These are phyloP conservation scores for Pristionchus exspectatus DNA, from an alignment of 2,888 invertebrate genomes.

Conservation along the genomic window DNA sequence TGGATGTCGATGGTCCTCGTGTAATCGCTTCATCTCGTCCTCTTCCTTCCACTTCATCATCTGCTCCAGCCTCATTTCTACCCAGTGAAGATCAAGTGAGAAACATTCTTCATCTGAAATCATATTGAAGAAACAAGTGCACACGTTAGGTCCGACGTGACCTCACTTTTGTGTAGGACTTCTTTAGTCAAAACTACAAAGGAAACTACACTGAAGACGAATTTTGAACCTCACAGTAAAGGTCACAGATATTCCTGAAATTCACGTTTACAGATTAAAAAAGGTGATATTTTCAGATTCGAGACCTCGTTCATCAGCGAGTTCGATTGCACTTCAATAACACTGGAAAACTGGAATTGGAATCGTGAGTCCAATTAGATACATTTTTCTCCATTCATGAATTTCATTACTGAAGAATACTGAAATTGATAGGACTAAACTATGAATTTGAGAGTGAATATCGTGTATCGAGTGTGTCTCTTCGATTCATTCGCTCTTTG, in stretches of 20 bases:
- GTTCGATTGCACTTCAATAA: constrained; percentile 55
- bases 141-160: neutral
- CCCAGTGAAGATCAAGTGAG: constrained; percentile 41
- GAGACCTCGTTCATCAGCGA: constrained; percentile 44
- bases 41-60: constrained; percentile 44
- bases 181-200: neutral
- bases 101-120: neutral
- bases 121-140: neutral
- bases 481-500: constrained; percentile 36
- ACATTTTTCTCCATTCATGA: too few relatives aligned
- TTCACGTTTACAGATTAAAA: neutral
- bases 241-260: neutral
- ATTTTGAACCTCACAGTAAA: neutral
- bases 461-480: constrained; percentile 39
- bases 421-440: too few relatives aligned
- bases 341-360: constrained; percentile 45
- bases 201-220: neutral
- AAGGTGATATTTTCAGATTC: neutral
- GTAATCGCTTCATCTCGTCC: constrained; percentile 5
- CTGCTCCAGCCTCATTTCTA: neutral
- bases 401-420: too few relatives aligned
- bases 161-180: neutral
- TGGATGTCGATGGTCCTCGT: neutral
- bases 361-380: constrained; percentile 20
- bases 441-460: neutral